phyloP scores from a whole-genome alignment of 2,113 vertebrate species.

The Bombycilla garrulus region DNA sequence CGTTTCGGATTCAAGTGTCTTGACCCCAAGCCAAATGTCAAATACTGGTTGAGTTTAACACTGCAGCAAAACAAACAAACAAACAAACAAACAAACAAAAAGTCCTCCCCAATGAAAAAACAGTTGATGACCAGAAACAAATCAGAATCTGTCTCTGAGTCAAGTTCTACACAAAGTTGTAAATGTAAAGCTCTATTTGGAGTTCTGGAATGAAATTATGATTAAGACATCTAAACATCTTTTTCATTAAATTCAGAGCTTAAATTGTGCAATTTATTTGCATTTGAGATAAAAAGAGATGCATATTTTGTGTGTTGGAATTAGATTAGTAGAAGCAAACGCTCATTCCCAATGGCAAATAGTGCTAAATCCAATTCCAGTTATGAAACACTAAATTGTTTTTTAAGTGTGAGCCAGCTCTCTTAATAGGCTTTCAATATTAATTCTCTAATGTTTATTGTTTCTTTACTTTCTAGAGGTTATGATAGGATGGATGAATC shows the following conservation, averaged over 20 bases:
- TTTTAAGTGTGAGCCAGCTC: slow-evolving; percentile 9
- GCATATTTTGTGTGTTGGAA: slow-evolving; percentile 10
- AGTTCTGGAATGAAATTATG: slow-evolving; percentile 2
- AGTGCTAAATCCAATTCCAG: slow-evolving; percentile 12
- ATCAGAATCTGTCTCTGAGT: neutral
- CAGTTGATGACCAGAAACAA: neutral
- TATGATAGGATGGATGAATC: neutral
- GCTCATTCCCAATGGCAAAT: slow-evolving; percentile 20
- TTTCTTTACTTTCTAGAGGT: neutral
- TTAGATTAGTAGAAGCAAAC: slow-evolving; percentile 18
- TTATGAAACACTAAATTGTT: slow-evolving; percentile 41
- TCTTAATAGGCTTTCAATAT: neutral
- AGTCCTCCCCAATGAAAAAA: neutral
- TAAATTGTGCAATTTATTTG: slow-evolving; percentile 29
- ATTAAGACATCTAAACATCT: slow-evolving; percentile 36
- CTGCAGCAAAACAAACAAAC: neutral
- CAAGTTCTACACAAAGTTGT: neutral
- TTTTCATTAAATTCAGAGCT: slow-evolving; percentile 20
- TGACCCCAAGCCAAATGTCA: neutral
- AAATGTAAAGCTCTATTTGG: neutral
- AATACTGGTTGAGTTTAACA: neutral
- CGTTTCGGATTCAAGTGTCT: neutral
- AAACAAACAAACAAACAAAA: neutral
- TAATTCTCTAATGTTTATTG: neutral
- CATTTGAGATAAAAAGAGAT: slow-evolving; percentile 32